Conservation (phyloP, 2,113 vertebrate species). For the Chionomys nivalis region DNA sequence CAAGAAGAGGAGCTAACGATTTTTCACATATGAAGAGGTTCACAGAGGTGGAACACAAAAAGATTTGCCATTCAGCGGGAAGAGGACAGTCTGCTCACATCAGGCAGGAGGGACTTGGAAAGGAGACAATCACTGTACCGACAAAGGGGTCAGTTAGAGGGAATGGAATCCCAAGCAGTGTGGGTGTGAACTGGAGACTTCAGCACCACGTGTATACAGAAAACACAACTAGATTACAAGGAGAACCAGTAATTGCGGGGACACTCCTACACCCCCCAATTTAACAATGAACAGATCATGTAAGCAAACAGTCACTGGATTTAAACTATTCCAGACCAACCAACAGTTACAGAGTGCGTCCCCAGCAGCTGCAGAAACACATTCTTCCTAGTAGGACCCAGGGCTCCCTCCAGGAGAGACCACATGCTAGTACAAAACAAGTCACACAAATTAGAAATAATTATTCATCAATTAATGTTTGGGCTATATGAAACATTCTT, state of each 20-base stretch:
- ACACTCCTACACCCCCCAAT: not conserved
- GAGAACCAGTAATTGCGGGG: not conserved
- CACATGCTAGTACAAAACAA: too few relatives aligned
- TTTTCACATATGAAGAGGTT: not conserved
- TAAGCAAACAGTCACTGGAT: not conserved
- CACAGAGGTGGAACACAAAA: not conserved
- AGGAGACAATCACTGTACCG: not conserved
- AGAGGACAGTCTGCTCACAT: not conserved
- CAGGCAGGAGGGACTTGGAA: too few relatives aligned
- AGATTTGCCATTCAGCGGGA: not conserved
- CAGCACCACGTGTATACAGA: not conserved
- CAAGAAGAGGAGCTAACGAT: not conserved
- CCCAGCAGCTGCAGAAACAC: not conserved
- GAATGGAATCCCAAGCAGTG: not conserved
- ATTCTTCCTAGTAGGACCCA: not conserved
- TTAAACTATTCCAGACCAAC: not conserved
- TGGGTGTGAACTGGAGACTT: not conserved
- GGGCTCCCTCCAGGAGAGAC: not conserved
- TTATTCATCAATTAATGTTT: not conserved
- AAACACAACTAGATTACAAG: not conserved
- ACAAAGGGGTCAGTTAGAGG: too few relatives aligned
- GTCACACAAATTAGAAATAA: not conserved
- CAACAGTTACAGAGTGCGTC: not conserved
- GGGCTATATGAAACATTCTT: not conserved
- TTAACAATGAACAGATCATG: not conserved